Evolutionary conservation across 37 sponge, comb jelly and placozoan genomes (phyloP), one percentile per base, ranked within the genome.

Genomic region (Petrosia ficiformis): DNA sequence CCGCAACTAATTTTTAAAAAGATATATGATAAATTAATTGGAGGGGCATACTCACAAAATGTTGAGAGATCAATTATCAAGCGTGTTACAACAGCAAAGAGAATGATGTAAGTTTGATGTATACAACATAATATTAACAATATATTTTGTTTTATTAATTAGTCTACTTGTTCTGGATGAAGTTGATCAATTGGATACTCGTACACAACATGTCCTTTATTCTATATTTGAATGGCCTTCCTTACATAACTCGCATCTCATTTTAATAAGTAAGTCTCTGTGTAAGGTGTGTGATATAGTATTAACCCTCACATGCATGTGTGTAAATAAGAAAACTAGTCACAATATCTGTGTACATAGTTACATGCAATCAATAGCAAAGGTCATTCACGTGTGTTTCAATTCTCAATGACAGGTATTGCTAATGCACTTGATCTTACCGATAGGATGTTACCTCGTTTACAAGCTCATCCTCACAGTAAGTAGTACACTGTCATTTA

Each of bases 81-180:
- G 33, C 44, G 44, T 71, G 57, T 89, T n/a, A 76, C 84, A 3
- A 40, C 83, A 22, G 59, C 79, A 4, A 58, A 67, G 28, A 67
- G 73, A 30, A 81, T 82, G 78, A 82, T 76, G 88, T 87, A 43
- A 87, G 82, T 29, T 0, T 76, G 24, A 57, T 52, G 74, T 48
- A 8, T 3, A n/a, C 72, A 35, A 67, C 36, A 31, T 10, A 21
- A 21, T 8, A 11, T 36, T 69, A 36, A 21, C 14, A 40, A 35
- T 22, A 69, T 36, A 24, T 44, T 36, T 14, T 69, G 40, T 35
- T 14, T 10, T 36, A 36, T 36, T 28, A 29, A 30, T 2, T 68
- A 90, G 90, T 34, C 56, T 96, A 54, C 75, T 96, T 24, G 72
- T 93, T n/a, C 65, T 96, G 38, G 97, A 96, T 68, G 97, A 96